A percentile compares a stretch with the other conserved stretches of the same genome.
Conservation (phyloP, 2,888 invertebrate genomes). For the Perithous albicinctus region DNA sequence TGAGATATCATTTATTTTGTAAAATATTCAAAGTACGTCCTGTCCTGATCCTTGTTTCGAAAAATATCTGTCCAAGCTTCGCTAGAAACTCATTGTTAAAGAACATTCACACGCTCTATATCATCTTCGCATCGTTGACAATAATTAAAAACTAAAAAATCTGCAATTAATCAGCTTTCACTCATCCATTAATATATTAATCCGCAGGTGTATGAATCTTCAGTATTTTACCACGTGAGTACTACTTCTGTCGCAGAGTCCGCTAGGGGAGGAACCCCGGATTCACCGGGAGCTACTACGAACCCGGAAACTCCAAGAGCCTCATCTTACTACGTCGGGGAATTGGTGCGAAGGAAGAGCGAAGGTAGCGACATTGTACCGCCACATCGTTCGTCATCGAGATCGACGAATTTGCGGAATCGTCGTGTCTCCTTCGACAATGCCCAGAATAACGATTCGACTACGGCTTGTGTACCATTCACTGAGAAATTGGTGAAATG, state of each 20-base stretch:
- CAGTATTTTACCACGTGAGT: slow-evolving; percentile 63
- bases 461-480: slow-evolving; percentile 78
- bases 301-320: slow-evolving; percentile 69
- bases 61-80: neutral
- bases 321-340: slow-evolving; percentile 76
- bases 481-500: slow-evolving; percentile 88
- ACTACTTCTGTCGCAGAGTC: slow-evolving; percentile 78
- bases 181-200: slow-evolving; percentile 1
- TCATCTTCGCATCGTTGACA: slow-evolving; percentile 1
- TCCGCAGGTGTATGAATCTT: slow-evolving; percentile 57
- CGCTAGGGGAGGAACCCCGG: slow-evolving; percentile 80
- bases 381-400: slow-evolving; percentile 61
- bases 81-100: neutral
- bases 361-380: slow-evolving; percentile 87
- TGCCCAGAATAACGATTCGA: slow-evolving; percentile 76
- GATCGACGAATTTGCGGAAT: slow-evolving; percentile 70
- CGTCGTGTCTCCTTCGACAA: slow-evolving; percentile 87
- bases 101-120: neutral
- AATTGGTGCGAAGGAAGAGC: slow-evolving; percentile 87
- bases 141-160: neutral
- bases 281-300: slow-evolving; percentile 72
- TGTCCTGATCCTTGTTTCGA: neutral
- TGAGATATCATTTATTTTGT: slow-evolving; percentile 18
- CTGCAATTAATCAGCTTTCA: neutral
- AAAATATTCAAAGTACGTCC: neutral